phyloP scores from a whole-genome alignment of 2,113 vertebrate genomes.

The Electrona antarctica region DNA sequence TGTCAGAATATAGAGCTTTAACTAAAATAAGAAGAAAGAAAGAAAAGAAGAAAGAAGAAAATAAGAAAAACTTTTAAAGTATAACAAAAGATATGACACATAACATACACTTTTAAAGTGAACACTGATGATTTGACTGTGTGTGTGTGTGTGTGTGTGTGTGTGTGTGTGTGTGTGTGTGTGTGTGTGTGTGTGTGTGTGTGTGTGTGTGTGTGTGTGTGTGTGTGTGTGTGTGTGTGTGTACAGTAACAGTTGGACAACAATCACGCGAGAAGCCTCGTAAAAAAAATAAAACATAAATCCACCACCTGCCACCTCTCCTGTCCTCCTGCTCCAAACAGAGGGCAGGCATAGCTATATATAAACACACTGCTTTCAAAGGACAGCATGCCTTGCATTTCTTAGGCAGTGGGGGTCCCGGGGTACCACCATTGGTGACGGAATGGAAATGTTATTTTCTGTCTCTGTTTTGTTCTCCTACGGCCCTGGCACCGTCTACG shows the following conservation, averaged over 20 bases:
- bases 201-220: background rate
- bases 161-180: background rate
- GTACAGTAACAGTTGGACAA: constrained; percentile 21
- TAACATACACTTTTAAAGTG: no score
- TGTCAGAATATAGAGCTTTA: no score
- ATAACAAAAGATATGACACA: no score
- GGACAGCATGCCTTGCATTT: constrained; percentile 56
- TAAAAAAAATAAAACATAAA: constrained; percentile 25
- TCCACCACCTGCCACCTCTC: constrained; percentile 64
- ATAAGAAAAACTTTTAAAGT: no score
- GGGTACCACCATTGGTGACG: constrained; percentile 15
- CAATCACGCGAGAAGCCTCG: constrained; percentile 43
- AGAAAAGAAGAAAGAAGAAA: no score
- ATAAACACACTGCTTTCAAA: constrained; percentile 58
- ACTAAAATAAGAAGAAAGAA: no score
- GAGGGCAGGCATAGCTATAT: constrained; percentile 55
- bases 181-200: background rate
- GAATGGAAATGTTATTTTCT: background rate
- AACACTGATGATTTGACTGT: constrained; percentile 17
- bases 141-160: background rate
- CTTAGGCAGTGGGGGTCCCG: constrained; percentile 21
- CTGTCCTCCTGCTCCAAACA: constrained; percentile 50
- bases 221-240: background rate
- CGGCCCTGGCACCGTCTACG: constrained; percentile 45
- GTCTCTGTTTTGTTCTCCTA: background rate